Base-by-base conservation (phyloP, 2,888 invertebrate genomes). In the Tetrapedia diversipes region DNA sequence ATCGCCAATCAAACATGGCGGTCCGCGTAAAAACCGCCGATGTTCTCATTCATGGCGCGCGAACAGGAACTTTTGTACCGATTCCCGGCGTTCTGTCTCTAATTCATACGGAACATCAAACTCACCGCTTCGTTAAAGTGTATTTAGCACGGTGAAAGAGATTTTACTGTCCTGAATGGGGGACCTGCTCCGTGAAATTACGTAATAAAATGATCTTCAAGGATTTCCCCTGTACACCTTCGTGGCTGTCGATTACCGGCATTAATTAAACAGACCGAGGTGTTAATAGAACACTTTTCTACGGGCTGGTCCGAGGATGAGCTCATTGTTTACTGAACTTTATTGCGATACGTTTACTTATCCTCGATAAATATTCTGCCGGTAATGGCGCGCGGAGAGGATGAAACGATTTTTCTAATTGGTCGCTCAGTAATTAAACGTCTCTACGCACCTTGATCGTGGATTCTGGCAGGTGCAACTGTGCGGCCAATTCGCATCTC, bases 401-500 rank as follows among this genome's bases (percentile, higher is more conserved):
- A 66, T 24, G 39, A 24, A 39, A 63, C 51, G 34, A 51, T 53
- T 47, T 41, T 19, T 22, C 68, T 19, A 51, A 76, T 76, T 51
- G 49, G 1, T 22, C 24, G 10, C 8, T 7, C 8, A 1, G n/a
- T 27, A 14, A 68, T 70, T 27, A 41, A n/a, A 47, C n/a, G 1
- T 8, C 22, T 49, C 2, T 37, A 79, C 89, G 87, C 92, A 99
- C 99, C 96, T 99, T 99, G 84, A 99, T 99, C 2, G 99, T 99
- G 34, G 98, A 97, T 92, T 99, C 99, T 0, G 99, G 98, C 11
- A 99, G 93, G 82, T 97, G 96, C 19, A 99, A 93, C 87, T 98
- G 96, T 0, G 97, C 95, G 0, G 99, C 99, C 45, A 99, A 93
- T 92, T 99, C 99, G 90, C 98, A 98, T 79, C 99, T 93, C 72